phyloP scores from a whole-genome alignment of 1,140 invertebrate genomes.

The Calycopis cecrops region DNA sequence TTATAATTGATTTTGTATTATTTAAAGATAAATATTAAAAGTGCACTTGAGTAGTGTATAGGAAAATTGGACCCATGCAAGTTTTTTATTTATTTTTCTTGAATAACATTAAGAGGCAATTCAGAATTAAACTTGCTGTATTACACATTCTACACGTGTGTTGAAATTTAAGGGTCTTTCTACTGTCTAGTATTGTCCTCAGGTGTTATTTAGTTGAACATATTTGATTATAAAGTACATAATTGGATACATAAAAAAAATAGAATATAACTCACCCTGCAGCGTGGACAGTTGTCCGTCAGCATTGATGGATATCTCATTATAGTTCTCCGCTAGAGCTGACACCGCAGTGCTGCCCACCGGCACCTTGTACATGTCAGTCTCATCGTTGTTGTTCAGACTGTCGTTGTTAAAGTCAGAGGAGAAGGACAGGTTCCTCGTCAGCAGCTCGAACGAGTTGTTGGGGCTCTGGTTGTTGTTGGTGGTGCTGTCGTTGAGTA shows the following conservation, averaged over 20 bases:
- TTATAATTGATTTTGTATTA: no score
- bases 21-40: no score
- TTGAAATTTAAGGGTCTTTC: no score
- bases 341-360: constrained; percentile 69
- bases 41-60: no score
- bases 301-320: constrained; percentile 68
- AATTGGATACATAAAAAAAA: background rate
- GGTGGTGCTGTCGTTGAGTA: constrained; percentile 43
- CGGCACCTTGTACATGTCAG: constrained; percentile 75
- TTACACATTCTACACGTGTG: no score
- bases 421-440: constrained; percentile 68
- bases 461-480: constrained; percentile 32
- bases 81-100: no score
- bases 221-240: no score
- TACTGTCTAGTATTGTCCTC: no score
- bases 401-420: constrained; percentile 67
- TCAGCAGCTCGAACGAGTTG: constrained; percentile 66
- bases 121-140: no score
- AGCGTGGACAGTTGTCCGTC: constrained; percentile 63
- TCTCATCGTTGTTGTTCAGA: constrained; percentile 55
- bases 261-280: constrained; percentile 54
- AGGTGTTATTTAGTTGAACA: no score
- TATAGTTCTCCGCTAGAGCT: constrained; percentile 62
- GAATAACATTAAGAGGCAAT: no score
- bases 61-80: no score